Base-by-base conservation (phyloP, 1,140 invertebrate genomes). In the Melitaea cinxia region DNA sequence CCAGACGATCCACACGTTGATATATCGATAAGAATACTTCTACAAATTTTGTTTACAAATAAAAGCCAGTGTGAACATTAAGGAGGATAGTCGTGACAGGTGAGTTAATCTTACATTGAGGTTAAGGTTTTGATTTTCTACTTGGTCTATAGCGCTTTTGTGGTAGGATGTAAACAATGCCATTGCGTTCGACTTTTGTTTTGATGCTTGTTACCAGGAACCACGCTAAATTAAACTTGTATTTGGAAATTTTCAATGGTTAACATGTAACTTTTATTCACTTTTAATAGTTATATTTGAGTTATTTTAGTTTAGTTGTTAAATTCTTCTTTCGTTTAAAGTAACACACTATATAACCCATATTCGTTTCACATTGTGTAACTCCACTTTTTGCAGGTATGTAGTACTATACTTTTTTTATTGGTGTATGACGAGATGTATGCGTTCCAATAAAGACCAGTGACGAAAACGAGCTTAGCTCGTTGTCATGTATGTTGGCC, bases 21-120 rank as follows among this genome's bases (percentile, higher is more conserved):
- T 64, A 50, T 53, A 57, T 42, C 35, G 53, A 62, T 66, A 15
- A 53, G 62, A 69, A 59, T 49, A 59, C 53, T 58, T 56, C 47
- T 39, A 47, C 53, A 59, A 72, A n/a, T n/a, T 52, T 86, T 87
- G 83, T 88, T 89, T 85, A 88, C 78, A 83, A 83, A 88, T 82
- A 84, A 52, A 78, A 80, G 68, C 61, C 67, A 69, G 77, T 85
- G 82, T 58, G 67, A 74, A 65, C 67, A 68, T 62, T 68, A 62
- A 79, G 73, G 75, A 81, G 77, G 77, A 88, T 84, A 84, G 73
- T 59, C 67, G 76, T 82, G 75, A 79, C 73, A 81, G 83, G 85
- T 88, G 73, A 85, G 85, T 78, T 66, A 42, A 76, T 68, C 64
- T 75, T 61, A 66, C 60, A 87, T 84, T 73, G 73, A 81, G 80